These are phyloP conservation scores for Nemotelus pantherinus DNA, from an alignment of 2,888 invertebrate species.

Conservation along the genomic window DNA sequence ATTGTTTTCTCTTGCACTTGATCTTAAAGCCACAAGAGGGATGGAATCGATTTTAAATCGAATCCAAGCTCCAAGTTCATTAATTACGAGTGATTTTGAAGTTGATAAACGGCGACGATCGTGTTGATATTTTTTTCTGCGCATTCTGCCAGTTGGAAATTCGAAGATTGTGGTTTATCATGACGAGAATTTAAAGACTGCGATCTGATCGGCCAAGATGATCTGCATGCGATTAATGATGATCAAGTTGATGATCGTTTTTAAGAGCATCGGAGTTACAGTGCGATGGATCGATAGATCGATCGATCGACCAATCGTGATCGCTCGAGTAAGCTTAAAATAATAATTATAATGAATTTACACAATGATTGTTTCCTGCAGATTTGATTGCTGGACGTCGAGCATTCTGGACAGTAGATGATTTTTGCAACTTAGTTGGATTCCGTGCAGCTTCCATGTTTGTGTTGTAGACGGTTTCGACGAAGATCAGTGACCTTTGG, in stretches of 20 bases:
- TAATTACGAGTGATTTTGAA: conserved; percentile 41
- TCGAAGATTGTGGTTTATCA: background rate
- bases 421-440: no score
- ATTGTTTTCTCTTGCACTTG: background rate
- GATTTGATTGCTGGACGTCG: background rate
- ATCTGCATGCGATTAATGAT: conserved; percentile 18
- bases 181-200: conserved; percentile 6
- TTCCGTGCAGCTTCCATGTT: no score
- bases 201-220: conserved; percentile 31
- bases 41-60: conserved; percentile 24
- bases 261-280: background rate
- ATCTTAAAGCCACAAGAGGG: conserved; percentile 28
- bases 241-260: conserved; percentile 2
- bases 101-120: conserved; percentile 42
- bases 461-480: background rate
- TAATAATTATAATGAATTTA: conserved; percentile 1
- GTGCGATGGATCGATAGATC: background rate
- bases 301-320: background rate
- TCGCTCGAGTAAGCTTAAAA: conserved; percentile 17
- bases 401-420: no score
- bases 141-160: background rate
- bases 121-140: conserved; percentile 26
- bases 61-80: conserved; percentile 34
- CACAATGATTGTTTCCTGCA: background rate
- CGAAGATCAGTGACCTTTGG: background rate